Conservation (phyloP, 64 coral and sea anemone species). For the Cladopsammia gracilis region DNA sequence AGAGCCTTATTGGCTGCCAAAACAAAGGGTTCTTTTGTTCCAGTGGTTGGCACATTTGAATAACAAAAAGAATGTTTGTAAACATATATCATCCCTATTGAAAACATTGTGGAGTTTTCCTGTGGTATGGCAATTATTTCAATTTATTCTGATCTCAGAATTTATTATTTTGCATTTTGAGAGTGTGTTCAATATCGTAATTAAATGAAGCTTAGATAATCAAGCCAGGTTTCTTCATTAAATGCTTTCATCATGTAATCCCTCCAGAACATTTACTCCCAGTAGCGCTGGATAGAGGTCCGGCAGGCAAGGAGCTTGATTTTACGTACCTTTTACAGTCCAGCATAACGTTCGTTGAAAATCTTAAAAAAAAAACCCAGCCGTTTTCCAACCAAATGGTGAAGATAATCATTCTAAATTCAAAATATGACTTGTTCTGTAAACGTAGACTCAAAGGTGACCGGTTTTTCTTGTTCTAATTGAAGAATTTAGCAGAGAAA, state of each 20-base stretch:
- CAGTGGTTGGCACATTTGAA: no score
- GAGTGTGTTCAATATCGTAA: no score
- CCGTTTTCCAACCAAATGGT: not conserved
- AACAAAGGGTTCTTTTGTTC: no score
- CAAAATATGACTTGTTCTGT: not conserved
- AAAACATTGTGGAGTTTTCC: no score
- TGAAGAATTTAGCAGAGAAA: not conserved
- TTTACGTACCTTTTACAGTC: constrained; percentile 95
- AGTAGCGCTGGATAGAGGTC: constrained; percentile 84
- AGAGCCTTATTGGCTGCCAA: no score
- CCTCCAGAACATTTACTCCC: constrained; percentile 76
- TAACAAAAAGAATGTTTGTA: no score
- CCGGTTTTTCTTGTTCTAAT: not conserved
- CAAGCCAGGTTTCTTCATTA: not conserved
- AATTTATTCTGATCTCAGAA: not conserved
- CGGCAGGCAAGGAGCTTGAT: constrained; percentile 82
- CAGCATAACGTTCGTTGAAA: constrained; percentile 16
- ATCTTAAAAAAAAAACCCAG: not conserved
- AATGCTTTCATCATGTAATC: constrained; percentile 76
- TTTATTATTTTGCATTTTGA: not conserved
- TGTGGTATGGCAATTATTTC: not conserved
- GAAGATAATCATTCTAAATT: not conserved
- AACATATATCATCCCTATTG: no score
- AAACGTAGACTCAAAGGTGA: not conserved
- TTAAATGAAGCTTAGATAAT: no score